Conservation (phyloP, 2,888 invertebrate genomes). For the Hypomecis punctinalis region DNA sequence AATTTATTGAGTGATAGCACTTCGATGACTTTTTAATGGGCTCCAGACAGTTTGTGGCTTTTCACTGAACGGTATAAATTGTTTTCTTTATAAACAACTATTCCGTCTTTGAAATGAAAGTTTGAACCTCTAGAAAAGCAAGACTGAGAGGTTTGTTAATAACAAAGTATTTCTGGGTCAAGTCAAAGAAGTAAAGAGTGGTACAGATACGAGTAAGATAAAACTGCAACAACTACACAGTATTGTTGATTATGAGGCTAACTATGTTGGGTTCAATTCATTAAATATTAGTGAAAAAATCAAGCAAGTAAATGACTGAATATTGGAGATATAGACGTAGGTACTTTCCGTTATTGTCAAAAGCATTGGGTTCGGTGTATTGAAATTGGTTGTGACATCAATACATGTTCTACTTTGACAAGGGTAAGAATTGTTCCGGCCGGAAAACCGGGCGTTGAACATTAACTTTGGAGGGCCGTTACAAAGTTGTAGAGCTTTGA, state of each 20-base stretch:
- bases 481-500: conserved; percentile 31
- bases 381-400: background rate
- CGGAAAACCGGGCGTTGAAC: conserved; percentile 12
- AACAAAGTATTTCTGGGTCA: conserved; percentile 1
- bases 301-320: too few species aligned
- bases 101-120: background rate
- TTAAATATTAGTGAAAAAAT: too few species aligned
- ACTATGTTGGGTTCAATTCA: too few species aligned
- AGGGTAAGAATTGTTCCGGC: background rate
- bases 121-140: background rate
- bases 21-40: conserved; percentile 3
- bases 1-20: background rate
- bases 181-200: too few species aligned
- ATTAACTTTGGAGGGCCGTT: conserved; percentile 29
- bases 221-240: background rate
- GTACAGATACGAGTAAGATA: background rate
- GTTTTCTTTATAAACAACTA: too few species aligned
- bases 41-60: background rate
- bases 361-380: background rate
- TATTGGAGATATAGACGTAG: too few species aligned
- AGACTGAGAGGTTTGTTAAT: background rate
- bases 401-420: conserved; percentile 1
- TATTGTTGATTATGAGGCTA: too few species aligned
- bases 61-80: background rate
- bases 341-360: background rate